phyloP scores from a whole-genome alignment of 2,888 invertebrate species.

The Sacculina carcini region DNA sequence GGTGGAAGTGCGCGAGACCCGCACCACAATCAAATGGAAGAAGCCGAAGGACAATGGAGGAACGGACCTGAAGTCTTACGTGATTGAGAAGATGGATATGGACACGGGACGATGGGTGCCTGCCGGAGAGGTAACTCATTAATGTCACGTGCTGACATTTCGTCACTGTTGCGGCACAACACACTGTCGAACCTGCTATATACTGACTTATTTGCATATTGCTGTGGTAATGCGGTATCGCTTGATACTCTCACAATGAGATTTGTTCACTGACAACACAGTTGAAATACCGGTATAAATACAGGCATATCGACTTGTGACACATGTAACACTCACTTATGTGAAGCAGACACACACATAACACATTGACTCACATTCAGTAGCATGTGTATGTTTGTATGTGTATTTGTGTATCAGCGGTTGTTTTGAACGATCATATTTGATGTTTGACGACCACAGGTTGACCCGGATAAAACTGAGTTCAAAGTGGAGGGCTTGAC shows the following conservation, averaged over 20 bases:
- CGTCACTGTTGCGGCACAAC: too few relatives aligned
- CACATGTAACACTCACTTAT: too few relatives aligned
- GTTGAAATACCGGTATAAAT: too few relatives aligned
- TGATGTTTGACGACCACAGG: conserved; percentile 13
- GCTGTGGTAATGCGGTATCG: too few relatives aligned
- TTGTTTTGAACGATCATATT: not conserved
- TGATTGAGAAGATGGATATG: conserved; percentile 84
- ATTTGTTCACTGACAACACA: too few relatives aligned
- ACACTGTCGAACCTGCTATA: too few relatives aligned
- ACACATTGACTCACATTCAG: too few relatives aligned
- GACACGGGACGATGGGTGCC: conserved; percentile 90
- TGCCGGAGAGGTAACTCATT: conserved; percentile 47
- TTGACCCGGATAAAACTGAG: conserved; percentile 44
- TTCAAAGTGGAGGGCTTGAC: conserved; percentile 72
- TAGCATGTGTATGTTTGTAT: conserved; percentile 8
- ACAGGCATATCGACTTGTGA: too few relatives aligned
- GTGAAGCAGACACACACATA: too few relatives aligned
- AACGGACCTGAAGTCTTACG: conserved; percentile 62
- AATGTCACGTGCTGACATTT: too few relatives aligned
- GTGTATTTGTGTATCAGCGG: not conserved
- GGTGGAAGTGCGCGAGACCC: conserved; percentile 65
- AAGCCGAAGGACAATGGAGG: conserved; percentile 69
- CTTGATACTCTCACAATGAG: too few relatives aligned
- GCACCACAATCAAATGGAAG: conserved; percentile 73
- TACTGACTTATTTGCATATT: too few relatives aligned